These are phyloP conservation scores for Tympanoctomys barrerae DNA, from an alignment of 2,797 vertebrate genomes.

Conservation along the genomic window DNA sequence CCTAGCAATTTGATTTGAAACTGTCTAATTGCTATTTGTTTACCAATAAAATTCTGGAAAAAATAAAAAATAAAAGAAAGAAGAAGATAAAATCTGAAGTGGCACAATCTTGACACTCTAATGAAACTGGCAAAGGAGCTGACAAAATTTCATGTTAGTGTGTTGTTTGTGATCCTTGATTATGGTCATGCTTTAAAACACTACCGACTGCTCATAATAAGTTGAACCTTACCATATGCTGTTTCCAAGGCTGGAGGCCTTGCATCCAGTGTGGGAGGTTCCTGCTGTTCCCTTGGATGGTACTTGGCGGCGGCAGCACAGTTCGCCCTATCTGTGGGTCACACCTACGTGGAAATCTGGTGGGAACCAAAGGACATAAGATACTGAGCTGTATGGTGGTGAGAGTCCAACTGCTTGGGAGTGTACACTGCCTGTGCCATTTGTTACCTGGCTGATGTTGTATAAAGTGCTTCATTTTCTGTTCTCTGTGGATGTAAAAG, in stretches of 20 bases:
- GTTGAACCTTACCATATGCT: not conserved
- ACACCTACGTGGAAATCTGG: not conserved
- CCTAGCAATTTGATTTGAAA: too few species aligned
- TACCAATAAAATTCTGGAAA: too few species aligned
- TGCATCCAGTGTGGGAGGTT: not conserved
- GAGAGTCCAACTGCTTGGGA: not conserved
- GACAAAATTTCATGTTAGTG: not conserved
- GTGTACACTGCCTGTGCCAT: not conserved
- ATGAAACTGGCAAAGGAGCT: not conserved
- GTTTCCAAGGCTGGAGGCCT: not conserved
- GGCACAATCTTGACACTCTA: not conserved
- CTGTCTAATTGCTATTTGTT: too few species aligned
- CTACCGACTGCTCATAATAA: not conserved
- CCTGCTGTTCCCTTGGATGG: not conserved
- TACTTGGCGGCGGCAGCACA: not conserved
- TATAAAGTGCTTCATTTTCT: not conserved
- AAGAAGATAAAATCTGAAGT: not conserved
- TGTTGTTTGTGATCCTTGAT: not conserved
- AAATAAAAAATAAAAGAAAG: too few species aligned
- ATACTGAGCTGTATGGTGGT: not conserved
- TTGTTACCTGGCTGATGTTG: not conserved
- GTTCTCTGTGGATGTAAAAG: not conserved
- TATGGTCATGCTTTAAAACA: not conserved
- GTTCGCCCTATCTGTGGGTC: not conserved
- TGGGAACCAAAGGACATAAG: not conserved